Conservation (phyloP, 2,113 vertebrate genomes). For the Propithecus coquereli region DNA sequence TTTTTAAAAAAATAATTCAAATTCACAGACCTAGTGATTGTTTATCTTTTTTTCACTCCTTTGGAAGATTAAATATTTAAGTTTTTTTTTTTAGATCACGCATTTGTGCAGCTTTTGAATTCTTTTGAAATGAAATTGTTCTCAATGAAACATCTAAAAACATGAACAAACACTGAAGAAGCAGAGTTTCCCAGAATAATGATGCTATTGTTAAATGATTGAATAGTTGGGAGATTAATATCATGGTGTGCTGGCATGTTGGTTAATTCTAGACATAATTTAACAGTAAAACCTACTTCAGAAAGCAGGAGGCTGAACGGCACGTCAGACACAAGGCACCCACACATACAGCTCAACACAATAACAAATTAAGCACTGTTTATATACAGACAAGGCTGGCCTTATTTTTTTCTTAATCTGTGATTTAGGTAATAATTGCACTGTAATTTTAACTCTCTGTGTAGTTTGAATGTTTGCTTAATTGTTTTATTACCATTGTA, state of each 20-base stretch:
- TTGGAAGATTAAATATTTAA: slow-evolving; percentile 53
- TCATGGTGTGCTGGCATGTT: slow-evolving; percentile 69
- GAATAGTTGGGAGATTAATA: slow-evolving; percentile 77
- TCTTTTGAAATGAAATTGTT: slow-evolving; percentile 72
- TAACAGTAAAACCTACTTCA: slow-evolving; percentile 71
- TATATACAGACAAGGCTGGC: background rate
- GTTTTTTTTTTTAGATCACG: background rate
- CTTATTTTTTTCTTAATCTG: slow-evolving; percentile 16
- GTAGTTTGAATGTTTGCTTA: slow-evolving; percentile 28
- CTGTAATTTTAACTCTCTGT: slow-evolving; percentile 43
- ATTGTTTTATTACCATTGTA: slow-evolving; percentile 35
- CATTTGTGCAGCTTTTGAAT: slow-evolving; percentile 41
- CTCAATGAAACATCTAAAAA: slow-evolving; percentile 75
- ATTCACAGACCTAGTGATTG: slow-evolving; percentile 52
- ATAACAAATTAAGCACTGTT: slow-evolving; percentile 67
- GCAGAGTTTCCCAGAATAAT: slow-evolving; percentile 70
- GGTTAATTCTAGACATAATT: slow-evolving; percentile 70
- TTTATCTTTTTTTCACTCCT: slow-evolving; percentile 57
- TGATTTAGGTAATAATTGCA: slow-evolving; percentile 42
- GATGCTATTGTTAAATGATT: slow-evolving; percentile 76
- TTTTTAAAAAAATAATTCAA: slow-evolving; percentile 68
- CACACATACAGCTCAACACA: background rate
- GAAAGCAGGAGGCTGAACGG: slow-evolving; percentile 62
- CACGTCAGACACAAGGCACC: slow-evolving; percentile 23
- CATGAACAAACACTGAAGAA: slow-evolving; percentile 52